Evolutionary conservation across 64 coral and sea anemone genomes (phyloP).

Genomic region (Trachythela sp.): DNA sequence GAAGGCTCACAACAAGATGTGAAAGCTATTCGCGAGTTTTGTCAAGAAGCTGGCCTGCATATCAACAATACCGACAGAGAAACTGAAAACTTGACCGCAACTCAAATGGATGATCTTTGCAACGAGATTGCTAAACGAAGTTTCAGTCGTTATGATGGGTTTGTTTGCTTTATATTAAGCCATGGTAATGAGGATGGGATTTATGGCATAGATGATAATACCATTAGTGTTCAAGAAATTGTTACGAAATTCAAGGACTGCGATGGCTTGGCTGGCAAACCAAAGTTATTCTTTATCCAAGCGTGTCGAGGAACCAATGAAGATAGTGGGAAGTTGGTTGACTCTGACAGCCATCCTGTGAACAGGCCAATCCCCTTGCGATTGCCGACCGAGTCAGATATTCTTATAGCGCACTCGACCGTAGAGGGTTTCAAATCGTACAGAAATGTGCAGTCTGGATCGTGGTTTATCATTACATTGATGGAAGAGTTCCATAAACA

Average conservation of each 20-base stretch:
- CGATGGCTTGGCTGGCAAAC: neutral
- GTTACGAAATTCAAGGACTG: neutral
- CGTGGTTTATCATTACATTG: neutral
- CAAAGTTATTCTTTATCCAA: conserved; percentile 22
- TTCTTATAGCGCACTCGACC: neutral
- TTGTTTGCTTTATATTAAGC: conserved; percentile 12
- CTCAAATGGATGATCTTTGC: neutral
- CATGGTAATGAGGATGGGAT: neutral
- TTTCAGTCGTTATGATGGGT: neutral
- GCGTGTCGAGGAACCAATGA: neutral
- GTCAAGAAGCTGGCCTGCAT: neutral
- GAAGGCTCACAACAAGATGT: neutral
- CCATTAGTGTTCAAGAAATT: neutral
- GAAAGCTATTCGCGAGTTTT: neutral
- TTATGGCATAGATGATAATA: conserved; percentile 4
- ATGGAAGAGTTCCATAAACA: neutral
- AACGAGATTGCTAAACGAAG: neutral
- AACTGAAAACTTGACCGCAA: neutral
- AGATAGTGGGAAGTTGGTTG: neutral
- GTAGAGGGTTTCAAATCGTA: neutral
- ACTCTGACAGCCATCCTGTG: neutral
- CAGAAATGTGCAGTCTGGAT: neutral
- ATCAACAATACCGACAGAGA: neutral
- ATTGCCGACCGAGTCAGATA: neutral
- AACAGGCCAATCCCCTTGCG: neutral